These are phyloP conservation scores for Ranitomeya variabilis DNA, from an alignment of 2,113 vertebrate genomes.

Conservation along the genomic window DNA sequence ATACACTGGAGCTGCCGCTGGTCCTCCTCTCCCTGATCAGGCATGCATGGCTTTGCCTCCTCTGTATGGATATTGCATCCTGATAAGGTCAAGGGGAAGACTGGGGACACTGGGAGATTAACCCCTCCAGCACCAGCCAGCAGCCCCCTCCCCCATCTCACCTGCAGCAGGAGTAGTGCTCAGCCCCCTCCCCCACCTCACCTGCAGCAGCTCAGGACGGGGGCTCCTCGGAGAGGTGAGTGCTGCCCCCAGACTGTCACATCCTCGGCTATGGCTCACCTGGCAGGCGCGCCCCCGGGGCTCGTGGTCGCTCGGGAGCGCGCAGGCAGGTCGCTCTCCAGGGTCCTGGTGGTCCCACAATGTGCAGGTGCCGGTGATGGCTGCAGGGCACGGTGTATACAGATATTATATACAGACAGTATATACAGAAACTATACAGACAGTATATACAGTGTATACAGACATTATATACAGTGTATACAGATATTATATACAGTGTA, in stretches of 20 bases:
- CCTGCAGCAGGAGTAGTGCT: conserved; percentile 53
- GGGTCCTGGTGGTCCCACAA: conserved; percentile 11
- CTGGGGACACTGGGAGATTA: background rate
- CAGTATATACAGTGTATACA: too few species aligned
- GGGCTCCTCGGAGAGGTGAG: conserved; percentile 59
- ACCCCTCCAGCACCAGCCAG: conserved; percentile 21
- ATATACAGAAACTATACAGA: too few species aligned
- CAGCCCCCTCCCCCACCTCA: conserved; percentile 38
- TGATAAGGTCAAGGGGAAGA: conserved; percentile 44
- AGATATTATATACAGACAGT: too few species aligned
- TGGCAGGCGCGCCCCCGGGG: background rate
- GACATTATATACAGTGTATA: too few species aligned
- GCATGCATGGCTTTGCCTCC: conserved; percentile 4
- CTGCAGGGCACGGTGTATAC: too few species aligned
- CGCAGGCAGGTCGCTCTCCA: conserved; percentile 22
- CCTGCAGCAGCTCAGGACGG: conserved; percentile 62
- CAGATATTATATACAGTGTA: too few species aligned
- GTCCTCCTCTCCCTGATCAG: conserved; percentile 22
- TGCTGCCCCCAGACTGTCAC: background rate
- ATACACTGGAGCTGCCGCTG: conserved; percentile 31
- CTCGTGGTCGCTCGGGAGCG: background rate
- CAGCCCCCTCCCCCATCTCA: conserved; percentile 39
- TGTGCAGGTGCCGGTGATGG: too few species aligned
- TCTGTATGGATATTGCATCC: conserved; percentile 16
- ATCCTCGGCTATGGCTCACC: background rate